These are phyloP conservation scores for Odontocerum albicorne DNA, from an alignment of 2,888 invertebrate species.

Conservation along the genomic window DNA sequence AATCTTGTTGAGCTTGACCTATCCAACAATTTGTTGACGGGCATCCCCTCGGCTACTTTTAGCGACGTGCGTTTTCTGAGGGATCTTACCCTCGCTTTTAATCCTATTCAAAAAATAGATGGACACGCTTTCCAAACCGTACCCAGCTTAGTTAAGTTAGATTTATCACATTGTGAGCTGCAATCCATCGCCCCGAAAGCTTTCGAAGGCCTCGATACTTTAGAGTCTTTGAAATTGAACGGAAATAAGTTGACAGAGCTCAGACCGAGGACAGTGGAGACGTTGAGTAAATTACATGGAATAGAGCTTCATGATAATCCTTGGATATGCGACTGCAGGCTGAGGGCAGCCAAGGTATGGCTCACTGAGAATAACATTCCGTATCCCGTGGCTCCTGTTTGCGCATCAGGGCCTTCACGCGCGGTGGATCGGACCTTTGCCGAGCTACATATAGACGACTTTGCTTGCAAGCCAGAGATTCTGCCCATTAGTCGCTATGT, in stretches of 20 bases:
- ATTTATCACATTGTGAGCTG: constrained; percentile 81
- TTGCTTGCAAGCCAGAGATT: constrained; percentile 84
- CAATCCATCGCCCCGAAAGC: constrained; percentile 75
- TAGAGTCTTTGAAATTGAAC: constrained; percentile 80
- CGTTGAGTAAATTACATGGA: constrained; percentile 71
- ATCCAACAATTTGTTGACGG: constrained; percentile 78
- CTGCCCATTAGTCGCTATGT: constrained; percentile 74
- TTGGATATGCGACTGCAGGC: constrained; percentile 85
- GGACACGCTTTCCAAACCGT: constrained; percentile 73
- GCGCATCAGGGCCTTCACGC: constrained; percentile 70
- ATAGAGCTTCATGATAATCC: constrained; percentile 86
- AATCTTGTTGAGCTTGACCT: constrained; percentile 90
- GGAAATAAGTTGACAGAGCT: constrained; percentile 77
- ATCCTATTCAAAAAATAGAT: constrained; percentile 80
- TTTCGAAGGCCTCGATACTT: constrained; percentile 73
- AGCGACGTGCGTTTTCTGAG: constrained; percentile 78
- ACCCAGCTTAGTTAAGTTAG: constrained; percentile 77
- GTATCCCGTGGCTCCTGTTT: constrained; percentile 76
- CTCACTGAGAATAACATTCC: constrained; percentile 75
- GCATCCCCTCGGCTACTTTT: constrained; percentile 79
- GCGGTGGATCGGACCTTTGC: constrained; percentile 73
- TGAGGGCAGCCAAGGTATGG: constrained; percentile 82
- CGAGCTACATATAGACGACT: constrained; percentile 77
- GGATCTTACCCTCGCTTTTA: constrained; percentile 77
- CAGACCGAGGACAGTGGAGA: constrained; percentile 72